phyloP scores from a whole-genome alignment of 1,140 invertebrate genomes.

The Nilaparvata lugens region DNA sequence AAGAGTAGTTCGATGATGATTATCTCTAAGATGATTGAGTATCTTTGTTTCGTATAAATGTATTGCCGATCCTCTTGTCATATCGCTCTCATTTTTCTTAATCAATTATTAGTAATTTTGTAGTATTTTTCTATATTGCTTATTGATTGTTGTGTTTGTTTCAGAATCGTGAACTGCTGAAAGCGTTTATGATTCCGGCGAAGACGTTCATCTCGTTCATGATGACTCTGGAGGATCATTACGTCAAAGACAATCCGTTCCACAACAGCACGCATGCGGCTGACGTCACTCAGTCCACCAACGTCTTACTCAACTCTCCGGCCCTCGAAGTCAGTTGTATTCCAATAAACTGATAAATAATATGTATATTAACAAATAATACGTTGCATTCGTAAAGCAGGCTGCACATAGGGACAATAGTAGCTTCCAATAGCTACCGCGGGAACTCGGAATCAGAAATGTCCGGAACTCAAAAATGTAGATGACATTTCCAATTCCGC shows the following conservation, averaged over 20 bases:
- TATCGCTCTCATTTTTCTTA: too few species aligned
- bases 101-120: background rate
- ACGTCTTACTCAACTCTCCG: conserved; percentile 88
- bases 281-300: conserved; percentile 92
- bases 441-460: too few species aligned
- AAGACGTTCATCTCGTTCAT: conserved; percentile 92
- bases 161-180: conserved; percentile 80
- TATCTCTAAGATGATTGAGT: too few species aligned
- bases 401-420: too few species aligned
- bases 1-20: too few species aligned
- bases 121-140: conserved; percentile 1
- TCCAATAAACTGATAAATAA: too few species aligned
- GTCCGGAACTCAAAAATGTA: too few species aligned
- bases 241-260: conserved; percentile 93
- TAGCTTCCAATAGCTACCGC: too few species aligned
- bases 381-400: too few species aligned
- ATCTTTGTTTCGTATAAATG: background rate
- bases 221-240: conserved; percentile 96
- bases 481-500: too few species aligned
- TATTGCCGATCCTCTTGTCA: too few species aligned
- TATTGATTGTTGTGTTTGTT: conserved; percentile 28
- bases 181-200: conserved; percentile 88
- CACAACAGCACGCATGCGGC: conserved; percentile 97
- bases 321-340: conserved; percentile 71
- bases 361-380: too few species aligned